These are phyloP conservation scores for Hyaena hyaena DNA, from an alignment of 2,113 vertebrate genomes.

Conservation along the genomic window DNA sequence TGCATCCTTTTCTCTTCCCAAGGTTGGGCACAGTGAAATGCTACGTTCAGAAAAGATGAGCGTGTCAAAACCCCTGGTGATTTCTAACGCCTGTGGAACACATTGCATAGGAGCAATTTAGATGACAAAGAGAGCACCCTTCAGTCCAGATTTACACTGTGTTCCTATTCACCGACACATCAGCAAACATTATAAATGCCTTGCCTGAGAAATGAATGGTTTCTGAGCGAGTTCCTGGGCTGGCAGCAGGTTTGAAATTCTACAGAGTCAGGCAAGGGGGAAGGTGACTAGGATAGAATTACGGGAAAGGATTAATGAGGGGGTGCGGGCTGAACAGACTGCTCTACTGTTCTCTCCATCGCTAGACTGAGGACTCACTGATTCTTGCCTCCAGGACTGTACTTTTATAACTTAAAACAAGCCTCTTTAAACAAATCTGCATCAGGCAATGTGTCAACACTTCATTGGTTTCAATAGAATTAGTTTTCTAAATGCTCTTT, in stretches of 20 bases:
- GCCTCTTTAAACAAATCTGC: conserved; percentile 88
- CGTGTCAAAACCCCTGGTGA: conserved; percentile 71
- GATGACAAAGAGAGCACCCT: conserved; percentile 75
- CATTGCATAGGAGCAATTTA: conserved; percentile 80
- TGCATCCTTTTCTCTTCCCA: neutral
- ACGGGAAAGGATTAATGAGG: conserved; percentile 89
- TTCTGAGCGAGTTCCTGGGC: conserved; percentile 85
- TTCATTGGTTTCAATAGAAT: conserved; percentile 90
- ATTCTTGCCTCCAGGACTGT: conserved; percentile 83
- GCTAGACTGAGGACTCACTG: conserved; percentile 85
- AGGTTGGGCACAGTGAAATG: conserved; percentile 67
- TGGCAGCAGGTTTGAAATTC: conserved; percentile 89
- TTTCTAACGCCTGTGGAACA: conserved; percentile 74
- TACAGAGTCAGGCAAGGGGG: conserved; percentile 85
- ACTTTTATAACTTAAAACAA: conserved; percentile 88
- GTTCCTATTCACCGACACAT: conserved; percentile 84
- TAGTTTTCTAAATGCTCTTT: conserved; percentile 88
- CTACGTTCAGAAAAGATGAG: conserved; percentile 68
- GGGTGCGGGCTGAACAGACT: conserved; percentile 85
- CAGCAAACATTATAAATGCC: conserved; percentile 86
- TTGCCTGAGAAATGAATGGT: conserved; percentile 86
- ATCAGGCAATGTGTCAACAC: conserved; percentile 89
- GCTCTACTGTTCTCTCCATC: conserved; percentile 85
- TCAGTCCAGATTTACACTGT: conserved; percentile 82
- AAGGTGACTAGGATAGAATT: conserved; percentile 85